phyloP scores from a whole-genome alignment of 2,888 invertebrate species.

The Mythimna ferrago region DNA sequence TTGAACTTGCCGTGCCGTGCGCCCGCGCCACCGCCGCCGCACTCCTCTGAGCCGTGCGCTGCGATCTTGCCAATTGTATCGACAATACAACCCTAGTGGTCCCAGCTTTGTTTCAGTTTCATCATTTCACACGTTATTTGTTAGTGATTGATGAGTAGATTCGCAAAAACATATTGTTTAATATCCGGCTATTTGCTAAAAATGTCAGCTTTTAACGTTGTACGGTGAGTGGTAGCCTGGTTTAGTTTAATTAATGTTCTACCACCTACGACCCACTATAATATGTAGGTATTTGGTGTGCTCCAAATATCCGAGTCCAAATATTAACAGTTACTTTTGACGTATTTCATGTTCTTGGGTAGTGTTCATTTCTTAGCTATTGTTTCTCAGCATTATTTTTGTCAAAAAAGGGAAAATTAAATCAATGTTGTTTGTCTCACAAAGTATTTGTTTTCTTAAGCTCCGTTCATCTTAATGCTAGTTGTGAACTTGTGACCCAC shows the following conservation, averaged over 20 bases:
- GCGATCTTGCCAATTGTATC: slow-evolving; percentile 61
- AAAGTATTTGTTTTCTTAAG: slow-evolving; percentile 3
- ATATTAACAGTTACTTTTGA: not conserved
- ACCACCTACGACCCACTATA: not conserved
- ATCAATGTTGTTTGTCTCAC: not conserved
- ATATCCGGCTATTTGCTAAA: not conserved
- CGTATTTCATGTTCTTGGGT: not conserved
- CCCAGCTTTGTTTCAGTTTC: not conserved
- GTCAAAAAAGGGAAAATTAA: not conserved
- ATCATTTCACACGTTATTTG: not conserved
- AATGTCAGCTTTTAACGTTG: not conserved
- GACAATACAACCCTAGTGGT: not conserved
- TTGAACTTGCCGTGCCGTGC: slow-evolving; percentile 89
- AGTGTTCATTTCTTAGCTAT: not conserved
- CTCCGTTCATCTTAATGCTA: not conserved
- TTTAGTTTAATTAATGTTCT: not conserved
- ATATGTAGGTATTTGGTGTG: not conserved
- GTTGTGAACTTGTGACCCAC: not conserved
- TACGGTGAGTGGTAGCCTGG: not conserved
- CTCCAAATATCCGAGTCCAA: not conserved
- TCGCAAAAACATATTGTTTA: not conserved
- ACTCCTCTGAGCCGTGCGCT: slow-evolving; percentile 33
- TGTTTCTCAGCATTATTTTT: not conserved
- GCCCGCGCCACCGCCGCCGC: slow-evolving; percentile 68
- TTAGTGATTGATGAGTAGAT: not conserved